Conservation (phyloP, 2,797 vertebrate genomes). For the Siniperca undulata region DNA sequence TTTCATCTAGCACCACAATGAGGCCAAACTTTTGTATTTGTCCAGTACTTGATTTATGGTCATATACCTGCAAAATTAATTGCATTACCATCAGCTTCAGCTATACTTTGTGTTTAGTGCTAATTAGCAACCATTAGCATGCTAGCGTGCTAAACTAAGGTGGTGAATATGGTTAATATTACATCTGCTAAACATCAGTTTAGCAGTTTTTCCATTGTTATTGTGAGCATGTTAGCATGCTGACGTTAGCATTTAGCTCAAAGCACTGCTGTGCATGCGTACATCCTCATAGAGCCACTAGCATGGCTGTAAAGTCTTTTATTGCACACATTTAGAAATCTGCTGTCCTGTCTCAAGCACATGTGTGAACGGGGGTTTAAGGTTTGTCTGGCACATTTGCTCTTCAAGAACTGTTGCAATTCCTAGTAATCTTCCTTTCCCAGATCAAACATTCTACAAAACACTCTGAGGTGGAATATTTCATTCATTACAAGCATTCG, state of each 20-base stretch:
- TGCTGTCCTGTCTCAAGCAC: not conserved
- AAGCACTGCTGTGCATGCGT: not conserved
- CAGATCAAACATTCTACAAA: slow-evolving; percentile 21
- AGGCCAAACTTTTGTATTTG: not conserved
- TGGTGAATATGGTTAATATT: not conserved
- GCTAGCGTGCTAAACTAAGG: not conserved
- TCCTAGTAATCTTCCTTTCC: slow-evolving; percentile 19
- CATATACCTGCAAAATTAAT: not conserved
- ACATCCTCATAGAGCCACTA: too few relatives aligned
- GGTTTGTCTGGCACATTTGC: slow-evolving; percentile 20
- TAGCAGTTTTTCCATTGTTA: not conserved
- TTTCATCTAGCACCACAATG: not conserved
- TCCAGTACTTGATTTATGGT: not conserved
- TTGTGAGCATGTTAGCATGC: not conserved
- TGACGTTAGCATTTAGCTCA: not conserved
- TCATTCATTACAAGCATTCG: slow-evolving; percentile 47
- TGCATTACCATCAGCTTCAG: not conserved
- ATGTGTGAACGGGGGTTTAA: slow-evolving; percentile 14
- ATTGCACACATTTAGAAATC: slow-evolving; percentile 1
- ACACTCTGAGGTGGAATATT: slow-evolving; percentile 35
- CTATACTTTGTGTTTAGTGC: not conserved
- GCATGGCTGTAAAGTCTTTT: not conserved
- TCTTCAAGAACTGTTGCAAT: slow-evolving; percentile 19
- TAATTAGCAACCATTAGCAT: not conserved
- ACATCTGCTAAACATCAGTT: not conserved